Base-by-base conservation (phyloP, 2,113 vertebrate species). In the Emberiza fucata region DNA sequence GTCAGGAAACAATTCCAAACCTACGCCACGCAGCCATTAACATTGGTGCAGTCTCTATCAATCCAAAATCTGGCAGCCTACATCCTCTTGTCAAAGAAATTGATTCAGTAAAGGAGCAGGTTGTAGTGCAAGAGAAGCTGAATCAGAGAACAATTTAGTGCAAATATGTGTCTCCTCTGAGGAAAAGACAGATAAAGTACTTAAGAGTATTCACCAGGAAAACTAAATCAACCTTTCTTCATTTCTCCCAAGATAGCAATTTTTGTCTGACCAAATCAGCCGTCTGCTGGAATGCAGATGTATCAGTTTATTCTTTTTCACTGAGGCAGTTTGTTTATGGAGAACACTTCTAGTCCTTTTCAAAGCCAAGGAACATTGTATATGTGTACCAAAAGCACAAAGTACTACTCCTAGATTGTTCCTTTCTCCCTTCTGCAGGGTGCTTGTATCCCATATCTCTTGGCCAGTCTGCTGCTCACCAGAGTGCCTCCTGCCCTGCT, bases 261-360 rank as follows among this genome's bases (percentile, higher is more conserved):
- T 92, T 92, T 71, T 77, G 33, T 82, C 70, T 40, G 57, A 44
- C 33, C 27, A n/a, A 70, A 73, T 53, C 15, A 76, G 50, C 53
- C 0, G 0, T 72, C 51, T 5, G 0, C 37, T 47, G 65, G 28
- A 44, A 33, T 11, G 56, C 42, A 73, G 65, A 50, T 45, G 37
- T 33, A 86, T 53, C 28, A 50, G 12, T 42, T 78, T 54, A 47
- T 54, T 39, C 20, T 77, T 42, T 85, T 94, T 27, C 12, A 56
- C 28, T 45, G 66, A 45, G 57, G 16, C 9, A 50, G 20, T 17
- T 64, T 69, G n/a, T 7, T 54, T 60, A 40, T 24, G 11, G 45
- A 54, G 28, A 79, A 13, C 14, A 48, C 1, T 84, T 86, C 19
- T 40, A 48, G 45, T 40, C n/a, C 11, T 48, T 69, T 88, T 63